Conservation (phyloP, 1,140 invertebrate species). For the Temnothorax longispinosus region DNA sequence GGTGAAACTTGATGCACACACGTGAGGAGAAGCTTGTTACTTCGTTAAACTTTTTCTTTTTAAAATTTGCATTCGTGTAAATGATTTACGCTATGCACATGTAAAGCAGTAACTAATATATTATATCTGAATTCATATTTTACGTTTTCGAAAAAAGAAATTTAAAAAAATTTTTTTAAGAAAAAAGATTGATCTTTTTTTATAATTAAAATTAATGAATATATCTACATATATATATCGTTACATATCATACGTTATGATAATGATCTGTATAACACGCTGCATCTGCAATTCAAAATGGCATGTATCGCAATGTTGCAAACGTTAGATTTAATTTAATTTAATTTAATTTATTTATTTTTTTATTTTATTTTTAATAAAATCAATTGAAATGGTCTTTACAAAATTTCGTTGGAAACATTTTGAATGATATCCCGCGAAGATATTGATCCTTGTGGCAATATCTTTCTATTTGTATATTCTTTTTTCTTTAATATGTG, state of each 20-base stretch:
- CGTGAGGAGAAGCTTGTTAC: not conserved
- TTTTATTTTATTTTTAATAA: conserved; percentile 21
- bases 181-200: not conserved
- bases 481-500: not conserved
- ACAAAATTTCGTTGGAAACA: not conserved
- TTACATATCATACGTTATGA: not conserved
- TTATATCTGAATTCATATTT: not conserved
- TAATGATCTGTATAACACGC: not conserved
- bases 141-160: not conserved
- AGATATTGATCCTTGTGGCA: not conserved
- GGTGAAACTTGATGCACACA: not conserved
- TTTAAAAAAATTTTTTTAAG: too few species aligned
- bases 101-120: not conserved
- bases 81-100: not conserved
- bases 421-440: conserved; percentile 18
- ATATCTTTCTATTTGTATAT: conserved; percentile 18
- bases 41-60: not conserved
- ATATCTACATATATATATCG: not conserved
- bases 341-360: not conserved
- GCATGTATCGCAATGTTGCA: not conserved
- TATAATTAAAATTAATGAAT: conserved; percentile 1
- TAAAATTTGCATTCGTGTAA: conserved; percentile 10
- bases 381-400: conserved; percentile 20
- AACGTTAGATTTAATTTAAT: conserved; percentile 7
- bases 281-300: not conserved